Base-by-base conservation (phyloP, 2,888 invertebrate species). In the Metopia argyrocephala region DNA sequence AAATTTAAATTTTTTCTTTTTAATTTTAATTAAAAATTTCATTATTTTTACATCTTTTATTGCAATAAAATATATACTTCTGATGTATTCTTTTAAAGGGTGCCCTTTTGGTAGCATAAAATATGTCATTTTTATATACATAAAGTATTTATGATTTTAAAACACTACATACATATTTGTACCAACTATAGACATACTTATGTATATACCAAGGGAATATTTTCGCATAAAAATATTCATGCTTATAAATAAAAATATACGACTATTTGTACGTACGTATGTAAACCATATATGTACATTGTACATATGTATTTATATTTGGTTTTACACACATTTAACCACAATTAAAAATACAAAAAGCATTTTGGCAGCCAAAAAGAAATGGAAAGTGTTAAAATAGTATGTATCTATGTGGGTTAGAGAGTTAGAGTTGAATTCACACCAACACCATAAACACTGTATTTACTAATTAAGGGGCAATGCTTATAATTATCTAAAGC, bases 281-380 rank as follows among this genome's bases (percentile, higher is more conserved):
- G 21, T 12, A 50, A 45, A 9, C 23, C 5, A 2, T 5, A 4
- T 5, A 6, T 5, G n/a, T n/a, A n/a, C n/a, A n/a, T 23, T 45
- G n/a, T 25, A 3, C 25, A 46, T 54, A n/a, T 20, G 28, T 28
- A 12, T 38, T 0, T 50, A 2, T 6, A 46, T 61, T 45, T 54
- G 78, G 54, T 66, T 71, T 56, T 25, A 54, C 28, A 61, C 59
- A 48, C 65, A 31, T 59, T 61, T 54, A 66, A 25, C 78, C 71
- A 61, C 54, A 71, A 65, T 52, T 65, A 70, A 70, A 65, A 70
- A 46, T 66, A 20, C 64, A 57, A 71, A n/a, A 46, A 70, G 45
- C 28, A 28, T 52, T 70, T 65, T 38, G 45, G 65, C 70, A 28
- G 59, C 52, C n/a, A n/a, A n/a, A 18, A 64, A 64, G 65, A 76